phyloP scores from a whole-genome alignment of 2,888 invertebrate species.

The Scrobipalpa atriplicella region DNA sequence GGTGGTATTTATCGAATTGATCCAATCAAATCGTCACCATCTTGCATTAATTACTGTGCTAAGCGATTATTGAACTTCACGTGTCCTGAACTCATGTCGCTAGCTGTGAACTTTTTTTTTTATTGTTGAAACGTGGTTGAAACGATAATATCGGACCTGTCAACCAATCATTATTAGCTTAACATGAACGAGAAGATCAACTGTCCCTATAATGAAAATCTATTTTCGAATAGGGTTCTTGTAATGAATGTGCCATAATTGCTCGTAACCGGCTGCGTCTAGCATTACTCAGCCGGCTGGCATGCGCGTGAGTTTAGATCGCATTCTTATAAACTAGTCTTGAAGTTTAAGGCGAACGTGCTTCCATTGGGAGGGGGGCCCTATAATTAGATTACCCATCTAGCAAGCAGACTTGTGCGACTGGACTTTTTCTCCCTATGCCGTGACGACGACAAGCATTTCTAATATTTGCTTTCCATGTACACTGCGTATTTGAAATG shows the following conservation, averaged over 20 bases:
- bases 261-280: background rate
- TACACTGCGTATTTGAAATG: background rate
- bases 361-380: constrained; percentile 55
- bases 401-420: constrained; percentile 49
- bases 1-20: constrained; percentile 40
- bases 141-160: background rate
- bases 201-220: constrained; percentile 1
- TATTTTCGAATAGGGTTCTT: constrained; percentile 4
- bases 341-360: constrained; percentile 52
- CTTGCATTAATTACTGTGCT: constrained; percentile 42
- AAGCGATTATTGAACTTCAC: constrained; percentile 25
- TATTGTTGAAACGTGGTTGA: background rate
- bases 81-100: background rate
- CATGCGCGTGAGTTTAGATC: constrained; percentile 23
- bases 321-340: constrained; percentile 51
- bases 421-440: background rate
- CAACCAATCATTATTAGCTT: background rate
- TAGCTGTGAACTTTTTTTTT: background rate
- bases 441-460: constrained; percentile 38
- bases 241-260: background rate
- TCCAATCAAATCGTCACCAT: constrained; percentile 44
- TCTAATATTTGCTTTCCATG: background rate
- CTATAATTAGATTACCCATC: constrained; percentile 76
- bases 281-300: constrained; percentile 9
- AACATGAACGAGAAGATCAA: background rate